Evolutionary conservation across 1,140 invertebrate genomes (phyloP).

Genomic region (Drosophila setifemur): DNA sequence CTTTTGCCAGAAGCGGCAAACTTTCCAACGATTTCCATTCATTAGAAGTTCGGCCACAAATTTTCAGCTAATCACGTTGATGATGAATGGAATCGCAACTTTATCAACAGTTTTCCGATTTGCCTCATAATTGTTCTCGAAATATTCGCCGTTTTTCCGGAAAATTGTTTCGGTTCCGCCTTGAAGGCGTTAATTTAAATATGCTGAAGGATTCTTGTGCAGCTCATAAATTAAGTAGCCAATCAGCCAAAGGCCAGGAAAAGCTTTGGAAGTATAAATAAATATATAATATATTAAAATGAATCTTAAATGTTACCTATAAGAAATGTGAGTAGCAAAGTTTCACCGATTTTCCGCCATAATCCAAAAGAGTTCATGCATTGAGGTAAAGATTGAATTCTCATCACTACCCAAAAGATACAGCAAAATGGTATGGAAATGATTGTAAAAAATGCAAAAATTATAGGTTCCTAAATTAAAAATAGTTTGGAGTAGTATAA

Average conservation of each 20-base stretch:
- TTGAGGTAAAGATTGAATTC: background rate
- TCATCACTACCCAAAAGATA: background rate
- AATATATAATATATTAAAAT: too few relatives aligned
- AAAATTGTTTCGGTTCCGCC: background rate
- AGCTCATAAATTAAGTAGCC: background rate
- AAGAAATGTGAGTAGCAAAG: background rate
- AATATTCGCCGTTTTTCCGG: too few relatives aligned
- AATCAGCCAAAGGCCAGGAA: background rate
- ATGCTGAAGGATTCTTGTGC: background rate
- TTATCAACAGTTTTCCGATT: conserved; percentile 37
- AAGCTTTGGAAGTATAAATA: too few relatives aligned
- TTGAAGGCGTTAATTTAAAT: background rate
- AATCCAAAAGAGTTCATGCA: background rate
- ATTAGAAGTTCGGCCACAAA: conserved; percentile 44
- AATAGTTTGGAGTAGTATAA: rapidly evolving
- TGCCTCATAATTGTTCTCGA: conserved; percentile 11
- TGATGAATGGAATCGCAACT: conserved; percentile 50
- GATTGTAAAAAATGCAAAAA: background rate
- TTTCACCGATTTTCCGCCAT: background rate
- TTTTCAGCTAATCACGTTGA: conserved; percentile 59
- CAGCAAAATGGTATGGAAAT: background rate
- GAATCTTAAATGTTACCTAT: too few relatives aligned
- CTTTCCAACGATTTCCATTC: conserved; percentile 71
- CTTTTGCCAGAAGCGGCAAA: conserved; percentile 33
- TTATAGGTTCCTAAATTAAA: background rate